Evolutionary conservation across 2,113 vertebrate species (phyloP), one percentile per base, ranked within the genome.

Genomic region (Campylorhamphus procurvoides): DNA sequence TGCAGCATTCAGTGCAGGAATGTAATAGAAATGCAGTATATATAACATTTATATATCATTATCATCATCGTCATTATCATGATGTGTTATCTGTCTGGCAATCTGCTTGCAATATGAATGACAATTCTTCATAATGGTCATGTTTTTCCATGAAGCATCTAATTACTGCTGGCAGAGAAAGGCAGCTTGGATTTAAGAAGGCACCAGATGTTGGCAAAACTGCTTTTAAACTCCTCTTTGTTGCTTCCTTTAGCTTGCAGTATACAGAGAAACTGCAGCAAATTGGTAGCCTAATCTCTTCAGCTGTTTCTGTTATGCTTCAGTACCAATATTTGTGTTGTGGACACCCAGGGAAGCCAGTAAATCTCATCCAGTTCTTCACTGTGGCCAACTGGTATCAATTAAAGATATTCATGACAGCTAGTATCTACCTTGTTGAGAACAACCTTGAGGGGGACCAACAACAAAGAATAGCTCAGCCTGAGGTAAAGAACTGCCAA

Each of bases 101-200:
- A 96, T 96, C 92, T 97, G 94, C 68, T 97, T 88, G 72, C 95
- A 96, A 96, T 97, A 93, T 69, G 90, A 95, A 93, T 90, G 68
- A 81, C 79, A 84, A 93, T 95, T 89, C 79, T 86, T 96, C 79
- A 81, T 80, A 89, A 80, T 81, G 88, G 50, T 81, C 64, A 27
- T 96, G 60, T 90, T 95, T 96, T 94, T 90, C 64, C 63, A 55
- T 39, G 79, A 93, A 92, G 83, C 72, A 94, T 85, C 91, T 93
- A 93, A 94, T 97, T 94, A 89, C 59, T 89, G 50, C 83, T 92
- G 94, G 90, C 90, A 95, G 76, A 90, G 63, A 92, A 94, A 94
- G 72, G 63, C 94, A 93, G 72, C 75, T 92, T 93, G 88, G 79
- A 77, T 92, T 92, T 92, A 92, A 93, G 96, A 93, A 90, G 95